Evolutionary conservation across 2,888 invertebrate species (phyloP), one percentile per base, ranked within the genome.

Genomic region (Apoda limacodes): DNA sequence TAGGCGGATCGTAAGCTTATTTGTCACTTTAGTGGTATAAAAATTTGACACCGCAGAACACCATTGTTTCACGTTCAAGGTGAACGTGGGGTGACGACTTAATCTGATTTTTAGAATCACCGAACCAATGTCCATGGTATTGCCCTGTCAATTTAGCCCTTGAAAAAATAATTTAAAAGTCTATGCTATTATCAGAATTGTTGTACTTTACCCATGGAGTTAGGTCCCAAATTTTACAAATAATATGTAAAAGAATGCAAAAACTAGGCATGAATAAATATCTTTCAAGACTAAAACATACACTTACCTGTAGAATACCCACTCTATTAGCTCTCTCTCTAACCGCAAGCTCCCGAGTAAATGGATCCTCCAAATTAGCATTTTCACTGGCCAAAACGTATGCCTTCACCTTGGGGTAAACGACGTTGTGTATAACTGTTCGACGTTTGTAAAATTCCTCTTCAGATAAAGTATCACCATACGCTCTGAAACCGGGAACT

Each of bases 321-420:
- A 86, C 82, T 49, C 89, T 81, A 55, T 93, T 94, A 0, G 85
- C 82, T 27, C 85, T 74, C 61, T 94, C 94, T 13, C 93, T 83
- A 2, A 83, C 55, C 3, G 91, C 88, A 36, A 93, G 65, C 46
- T 89, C 89, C 26, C 82, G 65, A 27, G 88, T 82, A 26, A 94
- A 83, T 0, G 84, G 83, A 51, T 88, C 88, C 0, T 54, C 63
- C 1, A 81, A 51, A 3, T 63, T 54, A 26, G 83, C 55, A 2
- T 84, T 84, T 43, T 85, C 86, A 42, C 92, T 88, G 35, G 83
- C 84, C 30, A 82, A 50, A 15, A 67, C 78, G 39, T 84, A 85
- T 0, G 88, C 82, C 39, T 78, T 84, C 22, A 82, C 75, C 0
- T 75, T 74, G 0, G 89, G 89, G 46, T 66, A 85, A 1, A 89